Evolutionary conservation across 2,888 invertebrate species (phyloP), one percentile per base, ranked within the genome.

Genomic region (Eupithecia inturbata): DNA sequence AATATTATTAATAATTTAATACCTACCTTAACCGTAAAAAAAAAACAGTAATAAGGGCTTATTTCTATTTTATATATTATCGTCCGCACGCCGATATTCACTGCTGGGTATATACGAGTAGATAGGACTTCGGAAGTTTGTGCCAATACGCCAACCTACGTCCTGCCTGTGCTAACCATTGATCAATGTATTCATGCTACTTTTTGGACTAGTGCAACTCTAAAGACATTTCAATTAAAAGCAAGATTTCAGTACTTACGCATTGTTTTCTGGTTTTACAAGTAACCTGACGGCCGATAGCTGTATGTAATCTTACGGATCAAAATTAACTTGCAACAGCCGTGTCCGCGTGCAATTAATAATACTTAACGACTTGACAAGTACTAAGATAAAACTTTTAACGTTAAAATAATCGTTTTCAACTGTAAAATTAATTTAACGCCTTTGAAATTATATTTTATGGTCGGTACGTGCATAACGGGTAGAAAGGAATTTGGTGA

Each of bases 341-440:
- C 94, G 92, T 93, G 86, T 86, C 94, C 85, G 70, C 76, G 88
- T 73, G 81, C 83, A 87, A 87, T 94, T 89, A 92, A 86, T 85
- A 80, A 77, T 70, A 86, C 87, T 92, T 92, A 88, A 93, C 92
- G 91, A 89, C 87, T 91, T 93, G 85, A 92, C 92, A 93, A 92
- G 88, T 91, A 87, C 88, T 87, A 85, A 88, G 91, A 91, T 92
- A 91, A 92, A 89, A 92, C 90, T 91, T 91, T 82, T 81, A 80
- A 84, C 82, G 86, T 87, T 88, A 90, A 88, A 86, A 82, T 83
- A 82, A 82, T 82, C 78, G 84, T 81, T 89, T 88, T 83, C 82
- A 83, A 87, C 85, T 77, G 75, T 67, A 75, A 84, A 84, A 83
- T 84, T 85, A 81, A 87, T 86, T 87, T 83, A 85, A 82, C 82